Evolutionary conservation across 2,113 vertebrate species (phyloP).

Genomic region (Taurulus bubalis): DNA sequence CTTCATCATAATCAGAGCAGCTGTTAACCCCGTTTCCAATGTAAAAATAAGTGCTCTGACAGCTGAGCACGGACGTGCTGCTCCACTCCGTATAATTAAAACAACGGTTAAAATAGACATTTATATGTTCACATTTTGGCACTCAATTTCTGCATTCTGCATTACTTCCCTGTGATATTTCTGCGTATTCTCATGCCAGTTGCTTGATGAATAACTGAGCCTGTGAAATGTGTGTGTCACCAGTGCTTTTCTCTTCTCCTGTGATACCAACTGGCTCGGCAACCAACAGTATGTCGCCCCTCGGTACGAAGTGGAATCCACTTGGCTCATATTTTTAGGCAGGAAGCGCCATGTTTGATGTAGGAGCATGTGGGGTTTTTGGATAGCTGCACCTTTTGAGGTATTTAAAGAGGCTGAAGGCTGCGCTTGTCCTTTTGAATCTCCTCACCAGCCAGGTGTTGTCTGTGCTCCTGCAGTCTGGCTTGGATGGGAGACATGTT

Average conservation of each 20-base stretch:
- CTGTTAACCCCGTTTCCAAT: not conserved
- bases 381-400: constrained; percentile 25
- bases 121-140: not conserved
- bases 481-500: constrained; percentile 67
- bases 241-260: constrained; percentile 3
- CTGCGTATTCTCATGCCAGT: not conserved
- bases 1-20: not conserved
- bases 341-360: constrained; percentile 32
- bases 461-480: constrained; percentile 50
- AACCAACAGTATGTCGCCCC: not conserved
- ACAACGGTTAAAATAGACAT: not conserved
- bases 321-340: constrained; percentile 57
- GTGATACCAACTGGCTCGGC: not conserved
- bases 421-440: constrained; percentile 37
- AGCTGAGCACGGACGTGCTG: not conserved
- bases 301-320: constrained; percentile 26
- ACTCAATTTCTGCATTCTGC: not conserved
- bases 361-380: constrained; percentile 13
- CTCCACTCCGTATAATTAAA: not conserved
- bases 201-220: not conserved
- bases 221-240: not conserved
- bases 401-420: constrained; percentile 66
- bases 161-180: not conserved
- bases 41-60: not conserved
- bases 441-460: not conserved